phyloP scores from a whole-genome alignment of 2,113 vertebrate genomes.

The Ifrita kowaldi region DNA sequence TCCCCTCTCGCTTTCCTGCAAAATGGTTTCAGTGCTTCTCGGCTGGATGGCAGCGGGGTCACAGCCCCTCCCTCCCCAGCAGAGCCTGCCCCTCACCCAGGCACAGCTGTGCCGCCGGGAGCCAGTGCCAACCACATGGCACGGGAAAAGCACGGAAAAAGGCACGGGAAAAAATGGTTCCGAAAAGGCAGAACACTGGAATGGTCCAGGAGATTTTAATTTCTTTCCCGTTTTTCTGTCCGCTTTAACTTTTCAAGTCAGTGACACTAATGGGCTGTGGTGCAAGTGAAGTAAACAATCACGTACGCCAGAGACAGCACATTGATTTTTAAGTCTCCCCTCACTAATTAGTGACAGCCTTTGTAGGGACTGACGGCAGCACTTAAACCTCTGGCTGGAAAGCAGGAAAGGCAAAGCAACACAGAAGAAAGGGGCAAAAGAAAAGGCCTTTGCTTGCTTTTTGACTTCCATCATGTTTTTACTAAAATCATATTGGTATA shows the following conservation, averaged over 20 bases:
- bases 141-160: fast-evolving
- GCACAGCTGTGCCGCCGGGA: fast-evolving
- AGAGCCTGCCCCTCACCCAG: neutral
- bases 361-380: neutral
- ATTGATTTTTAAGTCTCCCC: neutral
- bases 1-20: too few species aligned
- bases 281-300: neutral
- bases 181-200: neutral
- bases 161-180: neutral
- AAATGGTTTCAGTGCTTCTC: neutral
- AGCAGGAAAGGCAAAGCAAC: neutral
- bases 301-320: fast-evolving
- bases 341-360: neutral
- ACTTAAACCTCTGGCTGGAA: neutral
- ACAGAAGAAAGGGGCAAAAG: neutral
- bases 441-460: neutral
- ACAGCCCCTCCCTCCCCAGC: neutral
- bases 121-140: neutral
- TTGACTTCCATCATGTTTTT: neutral
- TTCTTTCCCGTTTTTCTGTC: neutral
- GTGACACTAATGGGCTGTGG: neutral
- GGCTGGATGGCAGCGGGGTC: fast-evolving
- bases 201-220: neutral
- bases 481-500: neutral
- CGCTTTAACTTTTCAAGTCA: neutral